These are phyloP conservation scores for Peromyscus leucopus DNA, from an alignment of 2,113 vertebrate species.

Conservation along the genomic window DNA sequence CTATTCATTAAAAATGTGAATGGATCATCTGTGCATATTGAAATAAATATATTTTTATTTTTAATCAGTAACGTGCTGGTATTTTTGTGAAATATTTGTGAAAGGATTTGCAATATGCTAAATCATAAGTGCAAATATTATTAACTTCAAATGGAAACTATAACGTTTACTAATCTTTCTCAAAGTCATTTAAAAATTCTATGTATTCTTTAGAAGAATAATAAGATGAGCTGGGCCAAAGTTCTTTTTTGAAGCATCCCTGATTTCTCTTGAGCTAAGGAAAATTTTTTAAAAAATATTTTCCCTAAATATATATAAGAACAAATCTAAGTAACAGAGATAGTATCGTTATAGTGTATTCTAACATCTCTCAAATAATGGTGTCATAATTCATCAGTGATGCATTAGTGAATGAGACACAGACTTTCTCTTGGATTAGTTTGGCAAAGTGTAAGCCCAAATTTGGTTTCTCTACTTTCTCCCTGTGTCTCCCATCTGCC, in stretches of 20 bases:
- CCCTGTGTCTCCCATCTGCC: background rate
- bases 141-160: slow-evolving; percentile 55
- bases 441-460: background rate
- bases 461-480: background rate
- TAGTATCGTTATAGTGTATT: background rate
- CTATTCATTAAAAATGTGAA: slow-evolving; percentile 56
- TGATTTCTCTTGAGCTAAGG: slow-evolving; percentile 58
- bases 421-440: background rate
- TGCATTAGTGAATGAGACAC: background rate
- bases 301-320: slow-evolving; percentile 30
- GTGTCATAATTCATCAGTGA: background rate
- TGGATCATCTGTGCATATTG: slow-evolving; percentile 8
- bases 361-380: slow-evolving; percentile 4
- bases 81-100: slow-evolving; percentile 25
- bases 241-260: background rate
- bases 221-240: background rate
- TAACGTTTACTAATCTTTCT: slow-evolving; percentile 17
- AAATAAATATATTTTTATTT: slow-evolving; percentile 6
- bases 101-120: slow-evolving; percentile 43
- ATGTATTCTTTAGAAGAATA: background rate
- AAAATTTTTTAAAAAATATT: background rate
- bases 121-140: slow-evolving; percentile 40
- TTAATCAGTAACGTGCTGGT: slow-evolving; percentile 13
- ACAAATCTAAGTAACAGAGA: slow-evolving; percentile 22
- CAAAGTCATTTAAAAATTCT: slow-evolving; percentile 57